These are phyloP conservation scores for Threskiornis aethiopicus DNA, from an alignment of 2,797 vertebrate species.

Conservation along the genomic window DNA sequence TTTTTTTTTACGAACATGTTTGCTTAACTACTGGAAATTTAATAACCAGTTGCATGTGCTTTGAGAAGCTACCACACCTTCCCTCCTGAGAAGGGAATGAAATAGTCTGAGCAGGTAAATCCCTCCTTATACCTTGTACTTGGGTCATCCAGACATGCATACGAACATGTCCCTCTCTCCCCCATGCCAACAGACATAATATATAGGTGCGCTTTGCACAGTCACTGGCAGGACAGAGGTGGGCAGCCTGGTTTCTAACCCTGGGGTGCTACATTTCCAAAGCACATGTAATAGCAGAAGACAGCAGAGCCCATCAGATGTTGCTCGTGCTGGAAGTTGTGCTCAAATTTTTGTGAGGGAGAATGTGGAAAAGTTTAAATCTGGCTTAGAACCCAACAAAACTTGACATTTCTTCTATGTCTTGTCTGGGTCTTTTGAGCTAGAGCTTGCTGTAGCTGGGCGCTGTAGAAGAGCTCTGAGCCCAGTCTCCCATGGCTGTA, in stretches of 20 bases:
- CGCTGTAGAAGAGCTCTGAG: not conserved
- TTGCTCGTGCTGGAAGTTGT: not conserved
- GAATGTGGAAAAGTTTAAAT: not conserved
- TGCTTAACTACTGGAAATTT: not conserved
- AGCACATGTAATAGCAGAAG: not conserved
- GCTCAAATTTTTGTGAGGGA: not conserved
- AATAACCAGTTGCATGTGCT: not conserved
- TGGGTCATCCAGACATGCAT: not conserved
- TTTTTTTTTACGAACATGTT: not conserved
- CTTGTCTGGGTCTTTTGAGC: not conserved
- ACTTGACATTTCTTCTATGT: not conserved
- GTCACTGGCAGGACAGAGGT: not conserved
- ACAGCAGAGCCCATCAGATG: not conserved
- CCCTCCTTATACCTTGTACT: rapidly evolving
- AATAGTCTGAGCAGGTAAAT: not conserved
- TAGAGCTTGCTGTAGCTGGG: not conserved
- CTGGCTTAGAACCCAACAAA: not conserved
- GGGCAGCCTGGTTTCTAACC: not conserved
- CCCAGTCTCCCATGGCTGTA: not conserved
- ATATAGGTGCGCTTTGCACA: not conserved
- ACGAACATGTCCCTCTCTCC: not conserved
- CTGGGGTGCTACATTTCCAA: not conserved
- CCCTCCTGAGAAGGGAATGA: not conserved
- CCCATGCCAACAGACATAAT: rapidly evolving
- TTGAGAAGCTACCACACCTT: not conserved